These are phyloP conservation scores for Pammene aurita DNA, from an alignment of 2,888 invertebrate species.

Conservation along the genomic window DNA sequence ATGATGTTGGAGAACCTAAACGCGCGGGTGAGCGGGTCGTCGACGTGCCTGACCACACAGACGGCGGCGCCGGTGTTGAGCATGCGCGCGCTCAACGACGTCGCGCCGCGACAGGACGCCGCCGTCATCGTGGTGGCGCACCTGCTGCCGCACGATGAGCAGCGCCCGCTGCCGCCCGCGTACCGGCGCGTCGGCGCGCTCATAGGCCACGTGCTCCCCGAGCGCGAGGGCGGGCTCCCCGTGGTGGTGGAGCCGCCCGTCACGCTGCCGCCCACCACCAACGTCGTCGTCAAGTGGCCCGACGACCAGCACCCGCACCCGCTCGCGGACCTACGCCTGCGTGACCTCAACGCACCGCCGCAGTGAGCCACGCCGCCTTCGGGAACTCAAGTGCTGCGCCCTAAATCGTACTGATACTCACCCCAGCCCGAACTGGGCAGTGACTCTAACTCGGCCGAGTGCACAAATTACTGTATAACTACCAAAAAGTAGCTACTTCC, in stretches of 20 bases:
- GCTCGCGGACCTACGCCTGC: slow-evolving; percentile 67
- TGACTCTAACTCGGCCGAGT: slow-evolving; percentile 60
- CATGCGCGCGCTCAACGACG: slow-evolving; percentile 69
- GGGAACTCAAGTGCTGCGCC: slow-evolving; percentile 64
- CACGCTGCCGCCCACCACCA: slow-evolving; percentile 67
- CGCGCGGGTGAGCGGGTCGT: slow-evolving; percentile 87
- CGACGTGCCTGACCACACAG: slow-evolving; percentile 78
- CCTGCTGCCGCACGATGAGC: slow-evolving; percentile 49
- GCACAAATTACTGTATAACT: slow-evolving; percentile 53
- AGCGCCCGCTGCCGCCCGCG: slow-evolving; percentile 53
- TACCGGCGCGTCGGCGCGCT: slow-evolving; percentile 71
- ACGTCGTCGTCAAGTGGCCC: slow-evolving; percentile 76
- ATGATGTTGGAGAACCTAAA: slow-evolving; percentile 88
- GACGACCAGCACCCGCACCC: slow-evolving; percentile 63
- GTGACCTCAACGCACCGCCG: slow-evolving; percentile 66
- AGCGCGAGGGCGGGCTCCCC: slow-evolving; percentile 68
- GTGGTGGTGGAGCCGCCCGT: slow-evolving; percentile 75
- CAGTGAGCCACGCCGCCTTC: slow-evolving; percentile 60
- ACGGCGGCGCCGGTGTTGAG: slow-evolving; percentile 63
- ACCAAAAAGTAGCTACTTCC: slow-evolving; percentile 47
- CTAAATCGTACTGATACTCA: slow-evolving; percentile 57
- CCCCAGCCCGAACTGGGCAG: slow-evolving; percentile 59
- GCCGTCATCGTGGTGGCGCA: slow-evolving; percentile 67
- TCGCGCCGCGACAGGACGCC: slow-evolving; percentile 53
- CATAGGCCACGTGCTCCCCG: slow-evolving; percentile 69